Evolutionary conservation across 1,140 invertebrate species (phyloP), one percentile per base, ranked within the genome.

Genomic region (Drosophila ogumai): DNA sequence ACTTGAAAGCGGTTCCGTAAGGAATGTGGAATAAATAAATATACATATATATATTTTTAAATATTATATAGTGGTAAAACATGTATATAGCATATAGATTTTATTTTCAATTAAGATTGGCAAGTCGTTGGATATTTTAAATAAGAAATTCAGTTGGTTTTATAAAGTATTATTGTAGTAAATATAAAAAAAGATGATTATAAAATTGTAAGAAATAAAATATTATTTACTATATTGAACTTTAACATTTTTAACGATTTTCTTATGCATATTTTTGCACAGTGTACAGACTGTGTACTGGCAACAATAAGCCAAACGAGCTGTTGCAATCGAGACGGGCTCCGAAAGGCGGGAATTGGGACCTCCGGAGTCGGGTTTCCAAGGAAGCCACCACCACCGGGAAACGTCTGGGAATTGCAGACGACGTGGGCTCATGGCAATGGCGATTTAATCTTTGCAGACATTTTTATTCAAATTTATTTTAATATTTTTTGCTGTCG

Each of bases 381-480:
- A 34, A 40, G 28, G 22, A 55, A 19, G 49, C 15, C n/a, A 41
- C 50, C 47, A 57, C 10, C 22, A 41, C 58, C 47, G 74, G 63
- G 31, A 60, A 87, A 65, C 84, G 84, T 87, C 84, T 87, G 84
- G 76, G 76, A 82, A 84, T 84, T 84, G 84, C 84, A 84, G 84
- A 84, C 84, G 84, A 77, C 75, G 75, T 50, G 58, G 75, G 75
- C 82, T 75, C 82, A 63, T 79, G 79, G 85, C 85, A 82, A 90
- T 90, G 79, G 80, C 85, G 85, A 88, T 88, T 88, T 88, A 88
- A 88, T 88, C 85, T 88, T 88, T 90, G 84, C 81, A 78, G 85
- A 81, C 81, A 88, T 79, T 88, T 90, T 85, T 85, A 88, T 88
- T 90, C 81, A 88, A 88, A 90, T 88, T 88, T 88, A 88, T 88